Evolutionary conservation across 2,113 vertebrate genomes (phyloP).

Genomic region (Melanocharis versteri): DNA sequence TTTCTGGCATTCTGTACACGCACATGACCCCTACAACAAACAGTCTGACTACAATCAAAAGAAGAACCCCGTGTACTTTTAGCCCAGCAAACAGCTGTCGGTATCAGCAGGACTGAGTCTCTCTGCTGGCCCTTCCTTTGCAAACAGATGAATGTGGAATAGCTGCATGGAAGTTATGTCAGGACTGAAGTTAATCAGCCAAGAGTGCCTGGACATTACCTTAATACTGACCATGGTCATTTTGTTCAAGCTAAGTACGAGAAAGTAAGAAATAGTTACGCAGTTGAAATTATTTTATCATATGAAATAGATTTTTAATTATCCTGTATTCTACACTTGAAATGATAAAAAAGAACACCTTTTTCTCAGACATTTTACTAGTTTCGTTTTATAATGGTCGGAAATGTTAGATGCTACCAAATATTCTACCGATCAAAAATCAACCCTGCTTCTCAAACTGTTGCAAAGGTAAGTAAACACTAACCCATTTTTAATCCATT

Average conservation of each 20-base stretch:
- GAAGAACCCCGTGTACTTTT: neutral
- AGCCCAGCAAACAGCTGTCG: neutral
- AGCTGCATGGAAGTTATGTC: neutral
- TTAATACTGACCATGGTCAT: neutral
- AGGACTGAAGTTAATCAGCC: neutral
- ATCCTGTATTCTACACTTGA: neutral
- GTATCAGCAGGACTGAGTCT: neutral
- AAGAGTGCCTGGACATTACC: neutral
- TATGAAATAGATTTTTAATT: neutral
- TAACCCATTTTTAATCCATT: neutral
- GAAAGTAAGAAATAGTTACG: neutral
- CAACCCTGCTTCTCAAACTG: neutral
- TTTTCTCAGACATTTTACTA: neutral
- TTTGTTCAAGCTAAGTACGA: neutral
- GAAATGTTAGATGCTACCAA: neutral
- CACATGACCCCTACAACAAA: neutral
- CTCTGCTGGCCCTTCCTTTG: neutral
- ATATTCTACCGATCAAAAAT: neutral
- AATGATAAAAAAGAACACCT: neutral
- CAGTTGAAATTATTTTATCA: neutral
- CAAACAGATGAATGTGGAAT: fast-evolving
- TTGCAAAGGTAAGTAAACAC: neutral
- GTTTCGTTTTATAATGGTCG: neutral
- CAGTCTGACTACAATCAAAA: neutral
- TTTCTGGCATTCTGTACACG: neutral